These are phyloP conservation scores for Pollenia labialis DNA, from an alignment of 2,888 invertebrate genomes.

Conservation along the genomic window DNA sequence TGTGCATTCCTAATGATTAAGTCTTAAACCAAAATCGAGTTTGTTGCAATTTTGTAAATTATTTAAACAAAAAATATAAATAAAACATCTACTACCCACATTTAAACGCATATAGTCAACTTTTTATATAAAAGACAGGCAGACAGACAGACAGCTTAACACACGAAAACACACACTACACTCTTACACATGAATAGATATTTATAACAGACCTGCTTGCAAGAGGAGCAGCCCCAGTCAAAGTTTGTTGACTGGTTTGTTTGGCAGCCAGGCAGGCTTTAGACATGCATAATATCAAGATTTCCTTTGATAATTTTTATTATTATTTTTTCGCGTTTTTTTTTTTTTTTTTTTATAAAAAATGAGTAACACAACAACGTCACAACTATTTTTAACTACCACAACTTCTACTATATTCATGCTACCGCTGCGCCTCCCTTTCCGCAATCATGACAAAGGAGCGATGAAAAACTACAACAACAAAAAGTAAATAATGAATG, in stretches of 20 bases:
- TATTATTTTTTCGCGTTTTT: constrained; percentile 4
- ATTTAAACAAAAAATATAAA: constrained; percentile 40
- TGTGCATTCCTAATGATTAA: constrained; percentile 16
- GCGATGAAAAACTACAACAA: constrained; percentile 11
- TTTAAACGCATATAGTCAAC: constrained; percentile 6
- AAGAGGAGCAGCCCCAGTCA: constrained; percentile 1
- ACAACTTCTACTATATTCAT: background rate
- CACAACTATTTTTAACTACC: constrained; percentile 17
- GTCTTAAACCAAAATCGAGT: constrained; percentile 49
- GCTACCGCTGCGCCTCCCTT: background rate
- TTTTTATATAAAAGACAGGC: background rate
- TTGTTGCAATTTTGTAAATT: constrained; percentile 57
- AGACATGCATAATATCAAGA: constrained; percentile 55
- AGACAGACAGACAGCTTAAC: background rate
- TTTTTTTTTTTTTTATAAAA: constrained; percentile 27
- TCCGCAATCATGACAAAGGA: constrained; percentile 16
- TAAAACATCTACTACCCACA: constrained; percentile 45
- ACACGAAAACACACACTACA: constrained; percentile 1
- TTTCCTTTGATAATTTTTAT: constrained; percentile 43
- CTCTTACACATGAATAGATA: background rate
- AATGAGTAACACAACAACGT: constrained; percentile 28
- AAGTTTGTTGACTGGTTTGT: constrained; percentile 46
- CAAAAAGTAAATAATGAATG: constrained; percentile 9
- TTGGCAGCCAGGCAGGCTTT: constrained; percentile 6
- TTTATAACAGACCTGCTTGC: constrained; percentile 1